Base-by-base conservation (phyloP, 2,113 vertebrate species). In the Hydrochoerus hydrochaeris region DNA sequence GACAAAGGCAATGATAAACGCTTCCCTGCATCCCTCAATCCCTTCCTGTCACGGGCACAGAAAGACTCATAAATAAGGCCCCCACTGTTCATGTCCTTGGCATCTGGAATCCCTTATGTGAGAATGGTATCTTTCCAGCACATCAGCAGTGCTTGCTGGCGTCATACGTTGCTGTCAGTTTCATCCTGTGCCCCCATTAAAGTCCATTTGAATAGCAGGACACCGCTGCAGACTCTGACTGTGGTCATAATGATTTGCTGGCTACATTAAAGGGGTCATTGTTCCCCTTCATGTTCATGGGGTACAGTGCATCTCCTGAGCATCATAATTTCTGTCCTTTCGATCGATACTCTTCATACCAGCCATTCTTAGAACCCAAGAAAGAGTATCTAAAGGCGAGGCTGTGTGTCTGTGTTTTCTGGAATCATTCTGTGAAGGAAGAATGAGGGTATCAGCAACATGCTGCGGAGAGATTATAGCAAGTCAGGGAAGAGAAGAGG, bases 381-480 rank as follows among this genome's bases (percentile, higher is more conserved):
- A 57, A 58, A 54, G 41, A 12, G 10, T 58, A 38, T 32, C 13
- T 83, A 35, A 80, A 94, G 73, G 52, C 41, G 54, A 38, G 3
- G 7, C 32, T 58, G 46, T 84, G 5, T 78, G 41, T 28, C 19
- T 20, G 1, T 38, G 30, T 20, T 81, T 93, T 62, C 10, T 14
- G 16, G 46, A 89, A 93, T 20, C 58, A 54, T 75, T 87, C 52
- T 20, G 58, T 85, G 26, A 82, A 32, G 65, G 92, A 90, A 95
- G 14, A 78, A 73, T n/a, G 67, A 93, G 65, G 30, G 1, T 38
- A 26, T 13, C 3, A 6, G 32, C 32, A 38, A 11, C 5, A 41
- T 32, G 38, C 24, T 49, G 71, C 26, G 46, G n/a, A 93, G 78
- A 95, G 87, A 88, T 69, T 6, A 78, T 0, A 78, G 46, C 28